phyloP scores from a whole-genome alignment of 2,113 vertebrate species.

The Hippocampus comes region DNA sequence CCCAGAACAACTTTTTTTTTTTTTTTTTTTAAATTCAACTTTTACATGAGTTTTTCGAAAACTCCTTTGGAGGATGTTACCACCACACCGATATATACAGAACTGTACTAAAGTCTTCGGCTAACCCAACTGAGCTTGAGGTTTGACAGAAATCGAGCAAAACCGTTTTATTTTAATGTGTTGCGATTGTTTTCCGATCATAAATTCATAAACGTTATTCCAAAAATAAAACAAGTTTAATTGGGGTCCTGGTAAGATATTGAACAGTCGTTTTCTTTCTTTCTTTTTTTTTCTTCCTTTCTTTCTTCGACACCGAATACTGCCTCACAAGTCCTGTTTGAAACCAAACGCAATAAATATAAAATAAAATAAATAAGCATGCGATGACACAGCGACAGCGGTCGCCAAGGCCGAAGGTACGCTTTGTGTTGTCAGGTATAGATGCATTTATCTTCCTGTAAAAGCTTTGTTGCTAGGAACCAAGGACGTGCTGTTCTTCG shows the following conservation, averaged over 20 bases:
- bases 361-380: neutral
- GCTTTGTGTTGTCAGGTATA: constrained; percentile 19
- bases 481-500: constrained; percentile 54
- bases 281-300: too few species aligned
- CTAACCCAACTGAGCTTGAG: neutral
- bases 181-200: neutral
- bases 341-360: neutral
- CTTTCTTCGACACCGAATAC: too few species aligned
- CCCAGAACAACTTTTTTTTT: neutral
- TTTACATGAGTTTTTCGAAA: neutral
- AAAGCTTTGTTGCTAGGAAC: constrained; percentile 56
- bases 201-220: too few species aligned
- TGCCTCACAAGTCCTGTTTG: too few species aligned
- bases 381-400: neutral
- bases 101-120: neutral
- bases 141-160: neutral
- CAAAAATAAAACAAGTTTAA: too few species aligned
- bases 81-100: neutral
- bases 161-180: neutral
- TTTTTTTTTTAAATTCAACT: neutral
- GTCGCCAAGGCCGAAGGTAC: constrained; percentile 1
- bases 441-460: constrained; percentile 10
- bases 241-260: too few species aligned
- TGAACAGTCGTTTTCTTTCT: too few species aligned
- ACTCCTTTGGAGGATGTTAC: neutral